Evolutionary conservation across 2,113 vertebrate species (phyloP), one percentile per base, ranked within the genome.

Genomic region (Carassius gibelio): DNA sequence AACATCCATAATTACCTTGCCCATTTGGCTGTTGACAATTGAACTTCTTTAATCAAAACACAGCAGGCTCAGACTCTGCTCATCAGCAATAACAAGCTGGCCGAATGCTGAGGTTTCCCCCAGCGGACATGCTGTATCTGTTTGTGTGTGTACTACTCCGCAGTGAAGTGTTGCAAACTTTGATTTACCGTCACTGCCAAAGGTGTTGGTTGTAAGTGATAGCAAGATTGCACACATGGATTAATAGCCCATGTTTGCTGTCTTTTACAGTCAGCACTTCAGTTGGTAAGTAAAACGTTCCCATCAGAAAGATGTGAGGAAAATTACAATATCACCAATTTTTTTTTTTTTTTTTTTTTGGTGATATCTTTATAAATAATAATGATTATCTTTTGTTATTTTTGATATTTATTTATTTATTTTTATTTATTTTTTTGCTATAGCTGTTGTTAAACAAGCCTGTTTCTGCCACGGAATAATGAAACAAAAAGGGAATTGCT

Each of bases 1-100:
- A 88, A 91, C 88, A 87, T 86, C 90, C 81, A 81, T 93, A 91
- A 92, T 94, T 92, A 92, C 48, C 87, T 85, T 91, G 84, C 88
- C 75, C 87, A 88, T 91, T 91, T 90, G 81, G 83, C 75, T 88
- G 80, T 85, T 91, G 91, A 91, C 91, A 90, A 91, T 84, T 88
- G 85, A 91, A 90, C 84, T 64, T 48, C 88, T 91, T 90, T 92
- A 83, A 92, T 92, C 86, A 88, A 90, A 93, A 93, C 89, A 87
- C 90, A 87, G 82, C 83, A 89, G 52, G 76, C 52, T 83, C 74
- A 83, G 87, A 55, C 36, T 66, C 45, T 9, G 10, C 3, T 38
- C 89, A 77, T 57, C 86, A 85, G 66, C 86, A 75, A 26, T 50
- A 55, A 80, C 42, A 71, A 74, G 21, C 42, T 38, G 76, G 19